A percentile compares a stretch with the other conserved stretches of the same genome.
Evolutionary conservation across 2,888 invertebrate species (phyloP).

Genomic region (Nomada ferruginata): DNA sequence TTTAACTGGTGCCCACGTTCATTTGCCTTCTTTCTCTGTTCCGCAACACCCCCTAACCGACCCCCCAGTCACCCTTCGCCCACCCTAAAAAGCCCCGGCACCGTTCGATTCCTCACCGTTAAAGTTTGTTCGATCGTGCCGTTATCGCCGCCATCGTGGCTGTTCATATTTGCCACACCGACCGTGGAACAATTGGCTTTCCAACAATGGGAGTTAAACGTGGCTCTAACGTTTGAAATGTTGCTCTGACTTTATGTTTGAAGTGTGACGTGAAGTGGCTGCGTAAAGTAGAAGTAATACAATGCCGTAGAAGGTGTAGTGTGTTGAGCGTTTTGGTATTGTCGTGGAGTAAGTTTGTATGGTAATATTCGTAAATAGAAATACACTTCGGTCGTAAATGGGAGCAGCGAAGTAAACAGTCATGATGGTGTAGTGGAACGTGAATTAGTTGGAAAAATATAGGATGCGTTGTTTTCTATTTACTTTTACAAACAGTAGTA

Average conservation of each 20-base stretch:
- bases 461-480: too few relatives aligned
- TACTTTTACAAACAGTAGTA: too few relatives aligned
- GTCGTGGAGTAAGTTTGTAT: too few relatives aligned
- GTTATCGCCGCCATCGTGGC: background rate
- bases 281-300: too few relatives aligned
- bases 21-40: slow-evolving; percentile 30
- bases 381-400: too few relatives aligned
- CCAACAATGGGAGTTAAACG: background rate
- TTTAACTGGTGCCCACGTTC: slow-evolving; percentile 56
- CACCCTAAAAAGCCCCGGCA: background rate
- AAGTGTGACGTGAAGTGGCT: too few relatives aligned
- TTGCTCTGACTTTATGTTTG: background rate
- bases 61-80: background rate
- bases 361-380: too few relatives aligned
- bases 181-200: background rate
- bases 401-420: too few relatives aligned
- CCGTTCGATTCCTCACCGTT: slow-evolving; percentile 15
- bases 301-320: too few relatives aligned
- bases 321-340: too few relatives aligned
- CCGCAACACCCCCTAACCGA: background rate
- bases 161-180: background rate
- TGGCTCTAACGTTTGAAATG: background rate
- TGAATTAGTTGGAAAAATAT: too few relatives aligned
- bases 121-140: slow-evolving; percentile 30
- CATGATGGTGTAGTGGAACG: too few relatives aligned